Percentiles rank a stretch among this genome's conserved stretches.
Evolutionary conservation across 2,113 vertebrate genomes (phyloP).

Genomic region (Corvus hawaiiensis): DNA sequence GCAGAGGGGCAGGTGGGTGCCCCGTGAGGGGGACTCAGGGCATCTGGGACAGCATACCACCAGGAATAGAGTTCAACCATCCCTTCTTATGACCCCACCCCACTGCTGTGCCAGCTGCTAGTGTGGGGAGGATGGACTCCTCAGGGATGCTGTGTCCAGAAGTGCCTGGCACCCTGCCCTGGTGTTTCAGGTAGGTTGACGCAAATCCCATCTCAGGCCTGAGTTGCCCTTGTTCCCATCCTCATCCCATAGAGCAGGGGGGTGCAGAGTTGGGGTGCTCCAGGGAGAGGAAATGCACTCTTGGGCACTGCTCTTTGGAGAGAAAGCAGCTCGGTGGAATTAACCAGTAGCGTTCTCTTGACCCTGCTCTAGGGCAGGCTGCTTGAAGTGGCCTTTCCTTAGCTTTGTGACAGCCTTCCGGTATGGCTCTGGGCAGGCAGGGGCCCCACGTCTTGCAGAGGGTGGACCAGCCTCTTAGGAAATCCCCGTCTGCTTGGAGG

Average conservation of each 20-base stretch:
- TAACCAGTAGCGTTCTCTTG: background rate
- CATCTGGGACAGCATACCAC: background rate
- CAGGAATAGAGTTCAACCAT: fast-evolving
- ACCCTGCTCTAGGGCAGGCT: background rate
- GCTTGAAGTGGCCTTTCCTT: slow-evolving; percentile 34
- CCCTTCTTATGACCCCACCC: background rate
- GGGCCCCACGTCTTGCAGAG: background rate
- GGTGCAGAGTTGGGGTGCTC: background rate
- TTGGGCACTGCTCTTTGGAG: background rate
- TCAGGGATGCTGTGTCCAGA: background rate
- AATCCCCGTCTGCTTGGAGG: background rate
- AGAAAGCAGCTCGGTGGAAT: background rate
- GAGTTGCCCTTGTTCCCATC: background rate
- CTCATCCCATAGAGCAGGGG: background rate
- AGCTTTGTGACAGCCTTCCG: background rate
- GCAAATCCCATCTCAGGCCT: too few species aligned
- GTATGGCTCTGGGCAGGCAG: background rate
- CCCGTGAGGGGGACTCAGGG: background rate
- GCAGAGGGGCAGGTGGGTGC: background rate
- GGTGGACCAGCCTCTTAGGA: background rate
- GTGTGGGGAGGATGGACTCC: background rate
- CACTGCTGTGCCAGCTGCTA: fast-evolving
- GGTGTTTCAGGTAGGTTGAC: background rate
- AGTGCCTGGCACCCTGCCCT: background rate
- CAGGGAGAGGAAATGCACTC: background rate